Evolutionary conservation across 2,888 invertebrate genomes (phyloP).

Genomic region (Phasia obesa): DNA sequence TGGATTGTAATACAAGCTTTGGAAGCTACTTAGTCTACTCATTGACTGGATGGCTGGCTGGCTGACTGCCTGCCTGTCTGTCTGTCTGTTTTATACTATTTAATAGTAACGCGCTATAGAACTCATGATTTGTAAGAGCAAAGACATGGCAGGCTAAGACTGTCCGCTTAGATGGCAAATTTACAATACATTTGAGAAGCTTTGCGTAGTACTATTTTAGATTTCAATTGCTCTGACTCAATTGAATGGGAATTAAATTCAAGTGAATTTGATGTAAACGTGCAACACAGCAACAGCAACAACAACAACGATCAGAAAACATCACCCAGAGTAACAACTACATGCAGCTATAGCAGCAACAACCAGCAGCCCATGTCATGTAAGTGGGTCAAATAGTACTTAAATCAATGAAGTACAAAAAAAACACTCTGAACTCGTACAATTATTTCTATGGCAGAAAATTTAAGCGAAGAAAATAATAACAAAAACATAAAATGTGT

Average conservation of each 20-base stretch:
- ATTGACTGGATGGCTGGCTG: constrained; percentile 9
- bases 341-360: constrained; percentile 21
- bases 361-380: constrained; percentile 50
- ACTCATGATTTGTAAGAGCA: neutral
- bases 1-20: constrained; percentile 41
- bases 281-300: constrained; percentile 55
- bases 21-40: constrained; percentile 23
- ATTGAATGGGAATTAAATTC: constrained; percentile 71
- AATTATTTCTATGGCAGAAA: constrained; percentile 29
- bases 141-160: neutral
- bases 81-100: too few relatives aligned
- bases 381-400: constrained; percentile 70
- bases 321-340: constrained; percentile 29
- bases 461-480: constrained; percentile 23
- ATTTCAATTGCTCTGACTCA: constrained; percentile 67
- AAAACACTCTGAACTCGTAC: constrained; percentile 29
- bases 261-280: constrained; percentile 69
- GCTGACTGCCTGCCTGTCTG: constrained; percentile 8
- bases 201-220: neutral
- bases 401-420: constrained; percentile 44
- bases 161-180: constrained; percentile 8
- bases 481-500: constrained; percentile 32
- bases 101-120: neutral
- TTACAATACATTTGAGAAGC: neutral
- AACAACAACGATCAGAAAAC: constrained; percentile 37